Evolutionary conservation across 2,797 vertebrate genomes (phyloP).

Genomic region (Hylomyscus alleni): DNA sequence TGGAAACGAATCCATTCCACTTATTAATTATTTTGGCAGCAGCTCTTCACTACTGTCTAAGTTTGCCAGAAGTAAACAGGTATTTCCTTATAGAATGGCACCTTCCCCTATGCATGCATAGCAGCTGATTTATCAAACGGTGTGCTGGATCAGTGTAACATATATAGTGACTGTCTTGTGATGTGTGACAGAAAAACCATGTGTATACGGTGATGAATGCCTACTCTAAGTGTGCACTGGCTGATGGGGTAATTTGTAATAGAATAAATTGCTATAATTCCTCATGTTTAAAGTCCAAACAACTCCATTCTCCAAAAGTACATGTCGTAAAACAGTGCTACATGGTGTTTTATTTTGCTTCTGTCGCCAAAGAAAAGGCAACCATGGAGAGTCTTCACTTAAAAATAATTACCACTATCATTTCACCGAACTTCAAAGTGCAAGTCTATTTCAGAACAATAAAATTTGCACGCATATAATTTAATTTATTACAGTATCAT

Average conservation of each 20-base stretch:
- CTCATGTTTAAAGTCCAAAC: slow-evolving; percentile 44
- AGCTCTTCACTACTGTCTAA: slow-evolving; percentile 12
- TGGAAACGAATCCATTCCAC: neutral
- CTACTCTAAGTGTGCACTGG: neutral
- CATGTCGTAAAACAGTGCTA: slow-evolving; percentile 61
- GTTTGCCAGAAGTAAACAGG: slow-evolving; percentile 23
- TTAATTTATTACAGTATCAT: slow-evolving; percentile 66
- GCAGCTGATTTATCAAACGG: neutral
- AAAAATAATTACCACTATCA: slow-evolving; percentile 50
- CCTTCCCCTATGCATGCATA: neutral
- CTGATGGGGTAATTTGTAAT: slow-evolving; percentile 41
- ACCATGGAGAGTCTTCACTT: slow-evolving; percentile 39
- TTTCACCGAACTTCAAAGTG: slow-evolving; percentile 62
- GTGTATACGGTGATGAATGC: neutral
- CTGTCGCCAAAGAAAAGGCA: neutral
- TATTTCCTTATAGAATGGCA: neutral
- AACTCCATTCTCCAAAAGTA: neutral
- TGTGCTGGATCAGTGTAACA: neutral
- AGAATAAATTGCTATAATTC: slow-evolving; percentile 45
- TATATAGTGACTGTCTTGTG: neutral
- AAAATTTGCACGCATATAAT: slow-evolving; percentile 54
- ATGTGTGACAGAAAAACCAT: neutral
- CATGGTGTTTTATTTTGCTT: slow-evolving; percentile 29
- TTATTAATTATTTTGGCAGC: slow-evolving; percentile 9
- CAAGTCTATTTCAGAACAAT: slow-evolving; percentile 69